Conservation (phyloP, 2,797 vertebrate species). For the Danio tinwini region DNA sequence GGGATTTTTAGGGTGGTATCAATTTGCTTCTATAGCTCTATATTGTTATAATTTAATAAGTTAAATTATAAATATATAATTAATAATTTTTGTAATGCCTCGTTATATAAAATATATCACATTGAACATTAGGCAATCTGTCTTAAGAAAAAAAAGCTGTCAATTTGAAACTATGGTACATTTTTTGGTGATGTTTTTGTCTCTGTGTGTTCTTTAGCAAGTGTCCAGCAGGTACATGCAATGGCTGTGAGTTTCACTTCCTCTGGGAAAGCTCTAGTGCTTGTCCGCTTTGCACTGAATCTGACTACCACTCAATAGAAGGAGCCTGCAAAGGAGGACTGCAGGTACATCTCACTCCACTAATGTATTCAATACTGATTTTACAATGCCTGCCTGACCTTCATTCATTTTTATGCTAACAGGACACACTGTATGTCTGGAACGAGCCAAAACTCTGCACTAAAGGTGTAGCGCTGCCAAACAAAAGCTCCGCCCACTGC, state of each 20-base stretch:
- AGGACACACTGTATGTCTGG: conserved; percentile 96
- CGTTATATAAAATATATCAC: not conserved
- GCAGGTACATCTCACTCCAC: conserved; percentile 78
- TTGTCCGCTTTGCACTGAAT: conserved; percentile 90
- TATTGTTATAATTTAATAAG: too few relatives aligned
- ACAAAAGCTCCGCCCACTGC: conserved; percentile 85
- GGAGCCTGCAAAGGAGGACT: conserved; percentile 90
- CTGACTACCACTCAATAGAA: conserved; percentile 93
- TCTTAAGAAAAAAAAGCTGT: not conserved
- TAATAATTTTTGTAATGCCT: not conserved
- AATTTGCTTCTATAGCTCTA: too few relatives aligned
- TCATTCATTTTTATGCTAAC: not conserved
- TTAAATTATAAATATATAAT: too few relatives aligned
- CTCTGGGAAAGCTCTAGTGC: conserved; percentile 94
- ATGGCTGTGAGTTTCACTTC: conserved; percentile 93
- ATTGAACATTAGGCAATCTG: not conserved
- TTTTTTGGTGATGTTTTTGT: not conserved
- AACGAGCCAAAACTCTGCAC: conserved; percentile 92
- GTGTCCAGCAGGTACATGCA: conserved; percentile 94
- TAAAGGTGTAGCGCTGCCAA: conserved; percentile 87
- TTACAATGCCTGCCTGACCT: not conserved
- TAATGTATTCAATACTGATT: not conserved
- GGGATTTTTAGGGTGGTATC: too few relatives aligned
- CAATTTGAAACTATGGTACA: not conserved
- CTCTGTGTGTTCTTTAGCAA: conserved; percentile 71